A percentile compares a stretch with the other conserved stretches of the same genome.
phyloP scores from a whole-genome alignment of 2,888 invertebrate species.

The Ophraella communa region DNA sequence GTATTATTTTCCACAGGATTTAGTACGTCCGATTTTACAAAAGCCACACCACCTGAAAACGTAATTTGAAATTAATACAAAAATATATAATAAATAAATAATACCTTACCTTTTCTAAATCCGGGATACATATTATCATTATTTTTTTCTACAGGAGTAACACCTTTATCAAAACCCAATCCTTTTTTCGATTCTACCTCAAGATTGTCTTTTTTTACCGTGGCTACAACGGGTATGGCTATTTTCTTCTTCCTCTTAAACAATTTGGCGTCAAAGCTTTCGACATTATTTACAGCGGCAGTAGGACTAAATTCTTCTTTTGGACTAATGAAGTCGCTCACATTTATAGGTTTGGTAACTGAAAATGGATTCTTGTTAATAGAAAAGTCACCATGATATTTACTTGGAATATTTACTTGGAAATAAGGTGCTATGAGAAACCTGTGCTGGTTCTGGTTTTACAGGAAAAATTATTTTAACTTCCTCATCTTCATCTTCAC shows the following conservation, averaged over 20 bases:
- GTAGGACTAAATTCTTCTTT: constrained; percentile 20
- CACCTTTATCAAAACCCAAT: constrained; percentile 50
- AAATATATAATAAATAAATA: too few relatives aligned
- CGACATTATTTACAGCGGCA: constrained; percentile 24
- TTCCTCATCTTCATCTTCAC: constrained; percentile 58
- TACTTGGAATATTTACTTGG: constrained; percentile 45
- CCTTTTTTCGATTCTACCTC: constrained; percentile 43
- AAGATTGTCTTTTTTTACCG: constrained; percentile 38
- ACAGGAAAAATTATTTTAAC: constrained; percentile 25
- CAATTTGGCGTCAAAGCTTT: constrained; percentile 58
- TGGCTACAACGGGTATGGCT: constrained; percentile 61
- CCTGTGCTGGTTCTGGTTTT: constrained; percentile 35
- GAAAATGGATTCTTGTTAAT: not conserved
- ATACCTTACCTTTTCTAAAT: constrained; percentile 53
- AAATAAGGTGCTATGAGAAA: constrained; percentile 59
- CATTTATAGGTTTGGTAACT: constrained; percentile 56
- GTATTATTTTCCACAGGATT: constrained; percentile 32
- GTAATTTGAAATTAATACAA: too few relatives aligned
- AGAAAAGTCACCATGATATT: not conserved
- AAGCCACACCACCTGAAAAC: constrained; percentile 52
- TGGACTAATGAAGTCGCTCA: constrained; percentile 50
- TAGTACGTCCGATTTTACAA: constrained; percentile 49
- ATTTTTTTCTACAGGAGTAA: constrained; percentile 46
- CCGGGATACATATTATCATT: constrained; percentile 44
- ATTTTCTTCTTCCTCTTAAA: constrained; percentile 65